Conservation (phyloP, 2,888 invertebrate genomes). For the Xanthia icteritia region DNA sequence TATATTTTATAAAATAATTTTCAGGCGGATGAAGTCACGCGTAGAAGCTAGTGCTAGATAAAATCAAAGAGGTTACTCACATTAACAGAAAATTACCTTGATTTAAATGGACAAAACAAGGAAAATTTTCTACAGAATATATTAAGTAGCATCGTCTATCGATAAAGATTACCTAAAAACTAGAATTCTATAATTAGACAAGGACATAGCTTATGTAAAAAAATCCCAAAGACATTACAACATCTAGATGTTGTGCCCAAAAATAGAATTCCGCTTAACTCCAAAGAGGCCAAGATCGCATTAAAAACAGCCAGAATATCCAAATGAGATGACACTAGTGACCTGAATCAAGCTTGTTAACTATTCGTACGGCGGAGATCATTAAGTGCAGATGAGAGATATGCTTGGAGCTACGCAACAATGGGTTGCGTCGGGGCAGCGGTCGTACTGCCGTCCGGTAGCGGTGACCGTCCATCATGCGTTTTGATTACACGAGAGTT, state of each 20-base stretch:
- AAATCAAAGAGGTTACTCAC: slow-evolving; percentile 8
- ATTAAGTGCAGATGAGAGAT: slow-evolving; percentile 69
- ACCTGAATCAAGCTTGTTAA: slow-evolving; percentile 68
- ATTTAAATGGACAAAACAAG: slow-evolving; percentile 35
- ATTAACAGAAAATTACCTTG: slow-evolving; percentile 34
- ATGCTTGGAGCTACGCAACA: slow-evolving; percentile 68
- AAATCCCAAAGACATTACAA: slow-evolving; percentile 16
- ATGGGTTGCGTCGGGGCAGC: slow-evolving; percentile 47
- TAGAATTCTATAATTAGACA: slow-evolving; percentile 6
- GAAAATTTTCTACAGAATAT: neutral
- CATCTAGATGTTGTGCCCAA: neutral
- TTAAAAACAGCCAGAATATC: slow-evolving; percentile 35
- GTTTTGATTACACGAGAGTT: slow-evolving; percentile 40
- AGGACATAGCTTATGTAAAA: neutral
- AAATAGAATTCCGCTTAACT: neutral
- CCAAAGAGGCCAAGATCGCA: slow-evolving; percentile 62
- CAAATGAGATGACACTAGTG: slow-evolving; percentile 60
- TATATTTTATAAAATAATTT: too few species aligned
- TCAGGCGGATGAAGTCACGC: too few species aligned
- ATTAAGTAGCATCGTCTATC: slow-evolving; percentile 1
- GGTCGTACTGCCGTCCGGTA: slow-evolving; percentile 34
- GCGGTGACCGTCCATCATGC: slow-evolving; percentile 35
- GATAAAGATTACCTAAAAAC: neutral
- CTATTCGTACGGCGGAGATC: slow-evolving; percentile 59
- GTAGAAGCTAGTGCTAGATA: neutral